These are phyloP conservation scores for Papilio xuthus DNA, from an alignment of 1,140 invertebrate genomes.

Conservation along the genomic window DNA sequence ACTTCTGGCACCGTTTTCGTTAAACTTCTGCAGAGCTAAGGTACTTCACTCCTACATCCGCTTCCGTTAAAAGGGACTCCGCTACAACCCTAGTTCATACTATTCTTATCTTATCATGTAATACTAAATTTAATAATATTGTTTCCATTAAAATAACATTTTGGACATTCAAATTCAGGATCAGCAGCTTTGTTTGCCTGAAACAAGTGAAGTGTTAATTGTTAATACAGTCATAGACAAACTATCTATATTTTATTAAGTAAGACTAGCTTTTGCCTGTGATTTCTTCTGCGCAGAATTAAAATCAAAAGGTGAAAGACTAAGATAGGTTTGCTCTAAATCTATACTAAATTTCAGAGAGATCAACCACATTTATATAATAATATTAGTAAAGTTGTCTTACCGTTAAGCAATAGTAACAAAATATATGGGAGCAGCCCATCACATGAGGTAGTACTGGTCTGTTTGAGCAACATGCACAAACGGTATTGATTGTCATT, in stretches of 20 bases:
- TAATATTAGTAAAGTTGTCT: conserved; percentile 30
- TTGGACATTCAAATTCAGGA: conserved; percentile 68
- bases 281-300: background rate
- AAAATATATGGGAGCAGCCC: conserved; percentile 85
- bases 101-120: conserved; percentile 30
- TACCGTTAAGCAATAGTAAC: conserved; percentile 84
- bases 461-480: conserved; percentile 81
- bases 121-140: conserved; percentile 59
- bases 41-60: too few relatives aligned
- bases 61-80: too few relatives aligned
- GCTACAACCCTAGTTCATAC: background rate
- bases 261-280: background rate
- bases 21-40: too few relatives aligned
- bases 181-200: conserved; percentile 73
- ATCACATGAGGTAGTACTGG: conserved; percentile 84
- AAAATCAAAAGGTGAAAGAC: too few relatives aligned
- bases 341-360: too few relatives aligned
- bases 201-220: conserved; percentile 46
- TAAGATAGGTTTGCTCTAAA: too few relatives aligned
- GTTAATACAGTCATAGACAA: background rate
- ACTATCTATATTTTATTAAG: background rate
- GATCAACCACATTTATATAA: too few relatives aligned
- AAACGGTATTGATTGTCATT: conserved; percentile 79
- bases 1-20: too few relatives aligned
- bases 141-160: conserved; percentile 71